Evolutionary conservation across 2,888 invertebrate species (phyloP).

Genomic region (Cerceris ruficornis): DNA sequence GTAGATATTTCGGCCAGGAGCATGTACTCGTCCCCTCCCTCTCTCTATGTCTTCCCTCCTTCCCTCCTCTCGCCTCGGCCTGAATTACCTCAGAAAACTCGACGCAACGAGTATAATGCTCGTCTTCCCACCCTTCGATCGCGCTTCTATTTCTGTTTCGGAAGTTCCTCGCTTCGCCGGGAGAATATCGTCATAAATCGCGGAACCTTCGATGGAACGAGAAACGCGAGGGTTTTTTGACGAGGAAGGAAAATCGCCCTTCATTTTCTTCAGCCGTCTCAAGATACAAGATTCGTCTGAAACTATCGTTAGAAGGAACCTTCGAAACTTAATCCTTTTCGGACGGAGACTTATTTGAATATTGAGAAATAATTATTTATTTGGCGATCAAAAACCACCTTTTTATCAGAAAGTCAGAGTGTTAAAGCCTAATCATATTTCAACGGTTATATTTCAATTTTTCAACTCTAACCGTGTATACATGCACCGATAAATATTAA

Average conservation of each 20-base stretch:
- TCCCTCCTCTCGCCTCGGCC: constrained; percentile 2
- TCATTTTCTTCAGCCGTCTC: neutral
- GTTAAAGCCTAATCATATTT: too few species aligned
- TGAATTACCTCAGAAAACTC: constrained; percentile 21
- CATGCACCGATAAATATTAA: too few species aligned
- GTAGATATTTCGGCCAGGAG: constrained; percentile 73
- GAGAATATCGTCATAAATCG: constrained; percentile 12
- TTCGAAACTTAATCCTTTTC: neutral
- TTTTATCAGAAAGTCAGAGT: too few species aligned
- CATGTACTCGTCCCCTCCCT: constrained; percentile 25
- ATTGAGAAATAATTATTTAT: too few species aligned
- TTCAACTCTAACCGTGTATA: too few species aligned
- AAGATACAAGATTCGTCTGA: neutral
- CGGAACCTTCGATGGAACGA: neutral
- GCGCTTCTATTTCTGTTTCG: constrained; percentile 26
- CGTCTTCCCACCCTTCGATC: constrained; percentile 17
- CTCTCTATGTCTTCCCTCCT: constrained; percentile 1
- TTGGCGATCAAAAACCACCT: too few species aligned
- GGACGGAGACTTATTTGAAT: too few species aligned
- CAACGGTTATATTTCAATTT: too few species aligned
- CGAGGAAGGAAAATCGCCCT: neutral
- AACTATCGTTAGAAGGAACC: too few species aligned
- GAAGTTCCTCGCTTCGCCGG: constrained; percentile 8
- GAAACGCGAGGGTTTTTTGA: neutral
- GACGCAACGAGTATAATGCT: constrained; percentile 31